phyloP scores from a whole-genome alignment of 2,888 invertebrate species.

The Caenorhabditis imperialis region DNA sequence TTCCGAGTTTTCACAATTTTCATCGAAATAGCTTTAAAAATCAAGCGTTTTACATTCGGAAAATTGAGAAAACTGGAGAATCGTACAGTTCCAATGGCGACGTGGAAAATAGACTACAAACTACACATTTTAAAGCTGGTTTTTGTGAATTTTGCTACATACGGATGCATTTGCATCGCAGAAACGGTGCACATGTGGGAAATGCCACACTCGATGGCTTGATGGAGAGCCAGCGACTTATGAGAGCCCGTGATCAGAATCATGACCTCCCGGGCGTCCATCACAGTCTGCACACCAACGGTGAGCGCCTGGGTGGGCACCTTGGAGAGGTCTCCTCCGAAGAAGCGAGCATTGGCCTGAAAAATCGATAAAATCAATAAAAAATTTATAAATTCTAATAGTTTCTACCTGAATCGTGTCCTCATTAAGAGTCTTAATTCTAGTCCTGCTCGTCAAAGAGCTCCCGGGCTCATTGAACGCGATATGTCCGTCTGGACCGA shows the following conservation, averaged over 20 bases:
- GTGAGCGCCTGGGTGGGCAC: conserved; percentile 92
- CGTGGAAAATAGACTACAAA: no score
- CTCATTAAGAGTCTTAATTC: conserved; percentile 92
- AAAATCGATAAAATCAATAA: conserved; percentile 1
- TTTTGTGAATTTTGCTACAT: no score
- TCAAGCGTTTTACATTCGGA: no score
- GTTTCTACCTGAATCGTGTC: conserved; percentile 91
- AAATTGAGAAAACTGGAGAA: no score
- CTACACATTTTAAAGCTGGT: no score
- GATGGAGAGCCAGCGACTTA: conserved; percentile 95
- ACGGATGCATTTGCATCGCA: conserved; percentile 91
- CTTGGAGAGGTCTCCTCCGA: conserved; percentile 91
- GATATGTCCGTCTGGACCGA: conserved; percentile 99
- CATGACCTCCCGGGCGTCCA: conserved; percentile 94
- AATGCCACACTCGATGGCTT: conserved; percentile 95
- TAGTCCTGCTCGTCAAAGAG: conserved; percentile 92
- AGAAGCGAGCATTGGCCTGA: conserved; percentile 84
- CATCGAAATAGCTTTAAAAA: no score
- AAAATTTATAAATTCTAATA: no score
- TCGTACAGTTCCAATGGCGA: no score
- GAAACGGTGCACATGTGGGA: conserved; percentile 99
- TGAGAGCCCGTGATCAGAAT: conserved; percentile 96
- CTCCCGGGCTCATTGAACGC: conserved; percentile 99
- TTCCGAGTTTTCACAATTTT: no score
- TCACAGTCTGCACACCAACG: conserved; percentile 98